Evolutionary conservation across 2,113 vertebrate genomes (phyloP).

Genomic region (Syngnathoides biaculeatus): DNA sequence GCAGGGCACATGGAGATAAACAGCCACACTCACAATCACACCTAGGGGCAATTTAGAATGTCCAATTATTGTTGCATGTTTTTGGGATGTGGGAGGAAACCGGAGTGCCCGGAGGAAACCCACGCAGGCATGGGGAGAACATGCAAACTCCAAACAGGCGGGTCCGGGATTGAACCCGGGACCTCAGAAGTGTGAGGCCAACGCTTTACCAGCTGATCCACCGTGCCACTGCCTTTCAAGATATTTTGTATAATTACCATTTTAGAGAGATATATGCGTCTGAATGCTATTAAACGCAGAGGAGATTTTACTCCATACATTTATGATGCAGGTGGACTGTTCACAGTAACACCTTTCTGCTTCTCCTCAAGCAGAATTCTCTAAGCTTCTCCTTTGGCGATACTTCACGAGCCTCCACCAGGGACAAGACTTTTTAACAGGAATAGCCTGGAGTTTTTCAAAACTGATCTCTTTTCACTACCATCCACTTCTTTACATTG

Average conservation of each 20-base stretch:
- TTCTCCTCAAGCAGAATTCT: conserved; percentile 47
- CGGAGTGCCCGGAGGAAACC: no score
- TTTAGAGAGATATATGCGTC: neutral
- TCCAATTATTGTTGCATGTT: no score
- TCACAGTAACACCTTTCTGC: conserved; percentile 21
- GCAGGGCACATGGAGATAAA: no score
- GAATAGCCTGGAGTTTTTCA: conserved; percentile 24
- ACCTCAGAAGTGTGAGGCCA: no score
- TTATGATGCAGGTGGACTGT: conserved; percentile 54
- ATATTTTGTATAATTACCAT: neutral
- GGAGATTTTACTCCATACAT: conserved; percentile 39
- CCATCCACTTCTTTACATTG: neutral
- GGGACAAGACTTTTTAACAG: conserved; percentile 60
- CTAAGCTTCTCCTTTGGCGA: conserved; percentile 35
- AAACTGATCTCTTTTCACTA: conserved; percentile 40
- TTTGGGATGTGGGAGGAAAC: no score
- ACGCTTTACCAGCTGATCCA: no score
- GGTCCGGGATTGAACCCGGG: no score
- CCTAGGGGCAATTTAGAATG: no score
- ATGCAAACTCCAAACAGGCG: no score
- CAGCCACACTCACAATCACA: no score
- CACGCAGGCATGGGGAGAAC: no score
- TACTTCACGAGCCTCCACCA: conserved; percentile 48
- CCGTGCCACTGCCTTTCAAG: neutral
- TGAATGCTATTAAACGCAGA: conserved; percentile 15